Evolutionary conservation across 2,113 vertebrate genomes (phyloP).

Genomic region (Proteles cristata): DNA sequence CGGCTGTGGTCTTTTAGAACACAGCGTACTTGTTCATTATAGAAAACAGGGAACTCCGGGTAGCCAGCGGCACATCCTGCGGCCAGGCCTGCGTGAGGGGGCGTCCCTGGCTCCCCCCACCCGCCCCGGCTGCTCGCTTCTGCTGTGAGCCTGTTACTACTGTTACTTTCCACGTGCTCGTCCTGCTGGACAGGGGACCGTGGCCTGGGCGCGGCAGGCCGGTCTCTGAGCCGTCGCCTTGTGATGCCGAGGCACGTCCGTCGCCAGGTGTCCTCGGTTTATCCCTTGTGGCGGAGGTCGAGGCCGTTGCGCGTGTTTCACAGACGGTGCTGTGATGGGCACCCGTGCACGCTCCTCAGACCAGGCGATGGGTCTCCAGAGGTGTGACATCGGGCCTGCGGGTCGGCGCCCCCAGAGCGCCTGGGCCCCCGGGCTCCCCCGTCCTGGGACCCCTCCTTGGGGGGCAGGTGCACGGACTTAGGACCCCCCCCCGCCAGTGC

Average conservation of each 20-base stretch:
- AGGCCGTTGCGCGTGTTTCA: background rate
- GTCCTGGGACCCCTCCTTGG: background rate
- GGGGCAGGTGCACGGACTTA: background rate
- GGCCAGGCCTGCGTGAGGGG: too few species aligned
- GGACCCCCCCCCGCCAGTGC: background rate
- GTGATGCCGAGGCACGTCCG: fast-evolving
- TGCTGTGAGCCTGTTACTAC: background rate
- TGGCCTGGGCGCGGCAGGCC: background rate
- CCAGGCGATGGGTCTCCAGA: background rate
- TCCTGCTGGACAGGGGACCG: background rate
- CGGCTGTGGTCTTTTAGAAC: background rate
- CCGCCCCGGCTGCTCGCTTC: background rate
- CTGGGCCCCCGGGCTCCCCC: background rate
- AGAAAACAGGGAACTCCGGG: background rate
- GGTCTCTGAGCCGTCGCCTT: background rate
- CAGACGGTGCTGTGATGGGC: background rate
- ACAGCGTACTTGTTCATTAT: fast-evolving
- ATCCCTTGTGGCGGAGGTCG: background rate
- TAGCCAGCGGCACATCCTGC: background rate
- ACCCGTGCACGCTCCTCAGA: fast-evolving
- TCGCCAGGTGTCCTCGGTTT: fast-evolving
- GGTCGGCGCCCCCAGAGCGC: too few species aligned
- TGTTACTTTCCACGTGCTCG: background rate
- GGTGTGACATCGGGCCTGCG: fast-evolving
- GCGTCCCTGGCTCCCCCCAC: background rate